A percentile compares a stretch with the other conserved stretches of the same genome.
phyloP scores from a whole-genome alignment of 1,140 invertebrate genomes.

The Drosophila ironensis region DNA sequence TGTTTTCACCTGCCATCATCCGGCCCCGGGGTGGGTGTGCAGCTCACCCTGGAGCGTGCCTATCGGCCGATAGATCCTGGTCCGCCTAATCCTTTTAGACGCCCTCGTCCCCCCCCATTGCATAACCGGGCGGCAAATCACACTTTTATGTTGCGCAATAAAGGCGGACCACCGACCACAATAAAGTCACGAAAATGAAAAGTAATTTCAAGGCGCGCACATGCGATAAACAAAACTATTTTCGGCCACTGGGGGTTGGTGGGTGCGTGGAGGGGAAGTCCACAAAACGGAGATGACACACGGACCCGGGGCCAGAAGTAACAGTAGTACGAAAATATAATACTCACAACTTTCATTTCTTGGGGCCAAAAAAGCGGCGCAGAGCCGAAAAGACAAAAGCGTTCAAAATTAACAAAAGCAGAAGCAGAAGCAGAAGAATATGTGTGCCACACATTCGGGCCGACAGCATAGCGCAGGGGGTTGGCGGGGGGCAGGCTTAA shows the following conservation, averaged over 20 bases:
- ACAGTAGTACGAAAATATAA: conserved; percentile 76
- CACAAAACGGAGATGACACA: conserved; percentile 47
- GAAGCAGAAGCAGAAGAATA: conserved; percentile 44
- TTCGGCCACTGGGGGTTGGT: neutral
- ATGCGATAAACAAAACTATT: conserved; percentile 66
- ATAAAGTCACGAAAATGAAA: conserved; percentile 73
- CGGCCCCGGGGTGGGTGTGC: neutral
- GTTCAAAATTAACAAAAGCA: conserved; percentile 63
- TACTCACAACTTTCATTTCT: conserved; percentile 77
- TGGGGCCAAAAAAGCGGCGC: conserved; percentile 35
- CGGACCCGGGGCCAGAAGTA: conserved; percentile 52
- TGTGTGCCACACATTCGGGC: conserved; percentile 41
- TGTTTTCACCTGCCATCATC: conserved; percentile 62
- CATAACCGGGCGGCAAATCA: conserved; percentile 54
- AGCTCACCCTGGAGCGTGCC: conserved; percentile 53
- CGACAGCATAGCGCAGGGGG: neutral
- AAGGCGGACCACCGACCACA: conserved; percentile 24
- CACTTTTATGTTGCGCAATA: conserved; percentile 66
- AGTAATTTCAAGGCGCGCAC: conserved; percentile 76
- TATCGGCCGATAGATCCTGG: conserved; percentile 8
- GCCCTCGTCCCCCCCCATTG: conserved; percentile 23
- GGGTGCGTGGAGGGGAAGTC: neutral
- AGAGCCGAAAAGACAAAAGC: conserved; percentile 65
- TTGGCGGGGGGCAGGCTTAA: conserved; percentile 29
- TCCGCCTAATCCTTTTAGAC: conserved; percentile 1